Evolutionary conservation across 2,888 invertebrate species (phyloP).

Genomic region (Perdita meconis): DNA sequence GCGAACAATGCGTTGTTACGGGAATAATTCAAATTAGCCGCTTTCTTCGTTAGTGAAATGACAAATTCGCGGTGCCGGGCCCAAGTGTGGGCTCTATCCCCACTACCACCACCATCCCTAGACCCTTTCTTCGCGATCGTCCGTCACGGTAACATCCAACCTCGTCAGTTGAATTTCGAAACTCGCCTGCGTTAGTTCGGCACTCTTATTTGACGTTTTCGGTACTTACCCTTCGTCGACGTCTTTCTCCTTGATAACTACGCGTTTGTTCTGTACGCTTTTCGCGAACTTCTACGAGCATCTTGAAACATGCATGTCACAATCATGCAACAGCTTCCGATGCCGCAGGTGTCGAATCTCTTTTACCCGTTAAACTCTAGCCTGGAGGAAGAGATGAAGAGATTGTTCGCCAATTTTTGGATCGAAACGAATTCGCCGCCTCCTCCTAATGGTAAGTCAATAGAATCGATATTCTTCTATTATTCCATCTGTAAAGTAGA

Average conservation of each 20-base stretch:
- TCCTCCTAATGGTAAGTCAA: constrained; percentile 69
- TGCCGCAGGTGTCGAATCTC: constrained; percentile 65
- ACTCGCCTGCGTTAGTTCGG: constrained; percentile 3
- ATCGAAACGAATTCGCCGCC: constrained; percentile 16
- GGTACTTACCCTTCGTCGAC: not conserved
- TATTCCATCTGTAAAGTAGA: not conserved
- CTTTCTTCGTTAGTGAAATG: not conserved
- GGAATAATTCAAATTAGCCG: too few relatives aligned
- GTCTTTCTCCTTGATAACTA: not conserved
- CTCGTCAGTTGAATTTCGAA: constrained; percentile 55
- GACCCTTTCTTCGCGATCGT: constrained; percentile 46
- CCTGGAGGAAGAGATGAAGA: constrained; percentile 77
- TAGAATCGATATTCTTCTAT: not conserved
- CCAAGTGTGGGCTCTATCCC: constrained; percentile 41
- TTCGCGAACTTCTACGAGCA: not conserved
- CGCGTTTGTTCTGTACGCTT: not conserved
- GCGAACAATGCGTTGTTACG: too few relatives aligned
- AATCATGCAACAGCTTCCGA: constrained; percentile 57
- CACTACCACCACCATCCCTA: constrained; percentile 47
- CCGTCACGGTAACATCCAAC: constrained; percentile 33
- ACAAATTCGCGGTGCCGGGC: constrained; percentile 8
- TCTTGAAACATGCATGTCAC: constrained; percentile 31
- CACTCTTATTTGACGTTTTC: not conserved
- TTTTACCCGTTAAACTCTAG: constrained; percentile 79
- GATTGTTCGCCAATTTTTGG: constrained; percentile 73